These are phyloP conservation scores for Phalacrocorax brasilianus DNA, from an alignment of 2,113 vertebrate species.

Conservation along the genomic window DNA sequence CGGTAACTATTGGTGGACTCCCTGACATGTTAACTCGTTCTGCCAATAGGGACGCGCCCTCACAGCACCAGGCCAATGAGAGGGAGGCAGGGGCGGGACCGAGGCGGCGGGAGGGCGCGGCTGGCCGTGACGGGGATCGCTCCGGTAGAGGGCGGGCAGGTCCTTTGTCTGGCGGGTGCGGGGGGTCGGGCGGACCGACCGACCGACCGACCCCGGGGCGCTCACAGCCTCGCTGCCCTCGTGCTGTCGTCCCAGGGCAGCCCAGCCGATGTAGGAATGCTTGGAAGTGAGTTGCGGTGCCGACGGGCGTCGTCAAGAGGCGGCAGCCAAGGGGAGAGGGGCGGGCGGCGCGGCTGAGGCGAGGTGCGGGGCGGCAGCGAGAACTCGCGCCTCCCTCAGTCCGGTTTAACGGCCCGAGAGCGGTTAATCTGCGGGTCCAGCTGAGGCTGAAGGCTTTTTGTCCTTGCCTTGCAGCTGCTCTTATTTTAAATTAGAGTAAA, in stretches of 20 bases:
- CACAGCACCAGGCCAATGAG: rapidly evolving
- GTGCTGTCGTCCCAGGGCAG: too few relatives aligned
- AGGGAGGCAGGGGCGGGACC: not conserved
- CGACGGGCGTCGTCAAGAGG: too few relatives aligned
- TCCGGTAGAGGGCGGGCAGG: not conserved
- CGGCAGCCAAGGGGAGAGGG: too few relatives aligned
- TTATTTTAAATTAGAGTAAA: not conserved
- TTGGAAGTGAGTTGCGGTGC: not conserved
- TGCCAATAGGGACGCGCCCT: not conserved
- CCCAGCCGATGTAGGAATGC: not conserved
- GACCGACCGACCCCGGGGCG: not conserved
- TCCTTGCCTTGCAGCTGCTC: not conserved
- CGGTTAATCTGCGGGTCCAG: too few relatives aligned
- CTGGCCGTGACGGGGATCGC: not conserved
- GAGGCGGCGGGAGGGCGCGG: not conserved
- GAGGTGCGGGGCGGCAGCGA: too few relatives aligned
- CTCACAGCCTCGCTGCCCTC: rapidly evolving
- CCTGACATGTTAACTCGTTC: not conserved
- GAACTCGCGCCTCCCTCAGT: too few relatives aligned
- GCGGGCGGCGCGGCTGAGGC: not conserved
- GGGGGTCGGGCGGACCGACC: too few relatives aligned
- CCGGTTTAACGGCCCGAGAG: too few relatives aligned
- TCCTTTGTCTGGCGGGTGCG: not conserved
- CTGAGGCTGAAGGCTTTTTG: too few relatives aligned
- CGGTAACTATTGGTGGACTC: rapidly evolving